These are phyloP conservation scores for Etheostoma nigrum DNA, from an alignment of 2,797 vertebrate species.

Conservation along the genomic window DNA sequence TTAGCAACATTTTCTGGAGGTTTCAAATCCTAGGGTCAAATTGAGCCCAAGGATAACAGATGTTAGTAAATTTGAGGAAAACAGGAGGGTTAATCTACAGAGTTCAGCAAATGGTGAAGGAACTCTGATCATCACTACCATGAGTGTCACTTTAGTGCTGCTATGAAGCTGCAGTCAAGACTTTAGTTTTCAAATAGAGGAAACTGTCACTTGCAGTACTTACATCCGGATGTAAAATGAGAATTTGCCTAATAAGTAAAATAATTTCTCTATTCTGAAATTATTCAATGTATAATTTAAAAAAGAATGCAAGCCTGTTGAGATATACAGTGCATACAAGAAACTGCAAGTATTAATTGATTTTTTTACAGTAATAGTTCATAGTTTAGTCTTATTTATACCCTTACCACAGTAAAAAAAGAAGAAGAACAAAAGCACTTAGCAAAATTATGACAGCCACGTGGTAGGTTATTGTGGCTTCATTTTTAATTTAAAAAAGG, in stretches of 20 bases:
- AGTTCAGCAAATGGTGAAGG: neutral
- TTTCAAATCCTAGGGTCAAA: too few species aligned
- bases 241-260: neutral
- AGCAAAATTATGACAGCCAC: neutral
- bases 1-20: too few species aligned
- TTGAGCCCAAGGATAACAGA: too few species aligned
- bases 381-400: neutral
- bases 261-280: neutral
- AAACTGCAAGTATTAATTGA: neutral
- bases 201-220: neutral
- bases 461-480: neutral
- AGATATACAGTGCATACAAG: neutral
- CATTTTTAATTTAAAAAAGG: neutral
- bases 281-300: neutral
- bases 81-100: neutral
- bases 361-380: neutral
- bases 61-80: too few species aligned
- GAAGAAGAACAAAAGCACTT: too few species aligned
- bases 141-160: constrained; percentile 8
- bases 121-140: constrained; percentile 17
- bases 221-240: neutral
- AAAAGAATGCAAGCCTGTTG: neutral
- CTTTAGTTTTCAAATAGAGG: neutral
- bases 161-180: neutral
- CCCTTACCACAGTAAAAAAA: constrained; percentile 5